phyloP scores from a whole-genome alignment of 2,113 vertebrate genomes.

The Microcebus lehilahytsara region DNA sequence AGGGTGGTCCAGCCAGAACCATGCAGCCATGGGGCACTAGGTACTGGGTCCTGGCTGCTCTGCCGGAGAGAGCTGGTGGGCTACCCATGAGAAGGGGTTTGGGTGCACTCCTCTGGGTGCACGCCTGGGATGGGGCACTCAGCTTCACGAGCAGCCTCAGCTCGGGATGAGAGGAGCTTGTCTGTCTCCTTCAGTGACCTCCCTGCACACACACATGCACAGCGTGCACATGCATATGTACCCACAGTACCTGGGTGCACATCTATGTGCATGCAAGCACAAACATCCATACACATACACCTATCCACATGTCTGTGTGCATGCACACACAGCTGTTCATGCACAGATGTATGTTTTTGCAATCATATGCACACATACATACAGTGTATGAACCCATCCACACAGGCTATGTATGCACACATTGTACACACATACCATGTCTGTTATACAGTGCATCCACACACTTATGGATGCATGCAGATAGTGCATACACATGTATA shows the following conservation, averaged over 20 bases:
- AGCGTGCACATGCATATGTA: rapidly evolving
- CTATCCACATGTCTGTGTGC: not conserved
- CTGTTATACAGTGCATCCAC: rapidly evolving
- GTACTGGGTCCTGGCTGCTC: not conserved
- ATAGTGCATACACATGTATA: not conserved
- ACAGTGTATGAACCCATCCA: not conserved
- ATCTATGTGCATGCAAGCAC: not conserved
- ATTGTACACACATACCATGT: too few relatives aligned
- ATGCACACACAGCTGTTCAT: not conserved
- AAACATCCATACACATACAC: too few relatives aligned
- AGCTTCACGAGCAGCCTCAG: not conserved
- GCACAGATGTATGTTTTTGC: not conserved
- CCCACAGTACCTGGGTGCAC: not conserved
- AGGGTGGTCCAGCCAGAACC: not conserved
- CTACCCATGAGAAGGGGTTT: not conserved
- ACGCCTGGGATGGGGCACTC: rapidly evolving
- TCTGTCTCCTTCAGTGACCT: not conserved
- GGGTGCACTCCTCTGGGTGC: rapidly evolving
- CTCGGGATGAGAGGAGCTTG: not conserved
- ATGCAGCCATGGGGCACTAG: rapidly evolving
- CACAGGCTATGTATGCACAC: not conserved
- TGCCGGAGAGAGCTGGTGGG: not conserved
- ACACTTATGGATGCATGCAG: rapidly evolving
- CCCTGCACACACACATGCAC: rapidly evolving
- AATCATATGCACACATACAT: rapidly evolving